Evolutionary conservation across 2,797 vertebrate genomes (phyloP).

Genomic region (Propithecus deckenii): DNA sequence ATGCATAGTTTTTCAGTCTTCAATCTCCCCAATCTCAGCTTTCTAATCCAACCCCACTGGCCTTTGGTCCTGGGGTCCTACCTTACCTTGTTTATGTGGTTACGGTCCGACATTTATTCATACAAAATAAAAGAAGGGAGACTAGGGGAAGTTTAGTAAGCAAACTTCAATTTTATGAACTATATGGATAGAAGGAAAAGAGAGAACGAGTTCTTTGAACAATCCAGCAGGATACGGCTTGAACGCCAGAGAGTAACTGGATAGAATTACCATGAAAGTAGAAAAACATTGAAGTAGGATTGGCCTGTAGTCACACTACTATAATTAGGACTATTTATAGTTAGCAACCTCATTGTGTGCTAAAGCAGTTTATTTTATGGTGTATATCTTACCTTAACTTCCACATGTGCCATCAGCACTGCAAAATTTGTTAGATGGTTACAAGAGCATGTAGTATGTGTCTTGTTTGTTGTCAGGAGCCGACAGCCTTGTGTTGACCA

Average conservation of each 20-base stretch:
- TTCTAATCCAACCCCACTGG: not conserved
- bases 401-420: conserved; percentile 97
- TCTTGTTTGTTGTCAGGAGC: conserved; percentile 94
- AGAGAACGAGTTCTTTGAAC: not conserved
- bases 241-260: not conserved
- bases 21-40: not conserved
- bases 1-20: not conserved
- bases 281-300: not conserved
- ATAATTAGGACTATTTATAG: not conserved
- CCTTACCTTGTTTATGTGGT: not conserved
- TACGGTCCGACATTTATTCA: not conserved
- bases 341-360: not conserved
- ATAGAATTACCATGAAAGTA: not conserved
- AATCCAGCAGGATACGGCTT: not conserved
- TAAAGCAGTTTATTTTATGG: not conserved
- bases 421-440: conserved; percentile 99
- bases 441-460: conserved; percentile 97
- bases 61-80: not conserved
- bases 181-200: not conserved
- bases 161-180: not conserved
- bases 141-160: not conserved
- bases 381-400: conserved; percentile 92
- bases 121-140: not conserved
- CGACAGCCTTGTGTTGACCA: conserved; percentile 99
- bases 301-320: too few species aligned